Evolutionary conservation across 2,797 vertebrate species (phyloP).

Genomic region (Buceros bicornis): DNA sequence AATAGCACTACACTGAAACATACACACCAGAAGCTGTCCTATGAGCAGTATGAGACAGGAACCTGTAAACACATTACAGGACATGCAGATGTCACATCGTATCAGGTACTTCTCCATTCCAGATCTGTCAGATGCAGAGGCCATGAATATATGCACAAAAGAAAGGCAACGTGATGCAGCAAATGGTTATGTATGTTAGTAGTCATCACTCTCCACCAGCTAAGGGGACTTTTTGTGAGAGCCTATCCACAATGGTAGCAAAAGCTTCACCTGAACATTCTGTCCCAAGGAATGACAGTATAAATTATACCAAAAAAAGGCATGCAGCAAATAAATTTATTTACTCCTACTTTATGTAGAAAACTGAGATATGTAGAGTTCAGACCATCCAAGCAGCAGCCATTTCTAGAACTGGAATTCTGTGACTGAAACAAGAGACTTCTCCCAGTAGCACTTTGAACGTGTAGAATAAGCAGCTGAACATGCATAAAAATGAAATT

Average conservation of each 20-base stretch:
- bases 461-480: not conserved
- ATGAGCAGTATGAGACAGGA: not conserved
- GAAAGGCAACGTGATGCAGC: not conserved
- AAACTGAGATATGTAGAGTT: not conserved
- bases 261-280: not conserved
- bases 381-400: not conserved
- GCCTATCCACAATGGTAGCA: not conserved
- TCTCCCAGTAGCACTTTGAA: not conserved
- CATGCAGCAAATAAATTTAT: not conserved
- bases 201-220: not conserved
- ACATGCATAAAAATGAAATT: not conserved
- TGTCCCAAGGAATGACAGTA: not conserved
- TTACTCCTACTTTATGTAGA: not conserved
- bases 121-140: not conserved
- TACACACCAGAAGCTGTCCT: not conserved
- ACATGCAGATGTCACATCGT: rapidly evolving
- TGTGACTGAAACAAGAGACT: not conserved
- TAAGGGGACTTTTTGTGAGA: not conserved
- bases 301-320: not conserved
- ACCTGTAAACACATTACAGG: not conserved
- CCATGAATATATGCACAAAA: not conserved
- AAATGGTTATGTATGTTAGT: not conserved
- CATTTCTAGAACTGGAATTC: not conserved
- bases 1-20: not conserved
- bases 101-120: not conserved